These are phyloP conservation scores for Aurelia coerulea DNA, from an alignment of 30 jellyfish, hydroid and myxozoan genomes.

Conservation along the genomic window DNA sequence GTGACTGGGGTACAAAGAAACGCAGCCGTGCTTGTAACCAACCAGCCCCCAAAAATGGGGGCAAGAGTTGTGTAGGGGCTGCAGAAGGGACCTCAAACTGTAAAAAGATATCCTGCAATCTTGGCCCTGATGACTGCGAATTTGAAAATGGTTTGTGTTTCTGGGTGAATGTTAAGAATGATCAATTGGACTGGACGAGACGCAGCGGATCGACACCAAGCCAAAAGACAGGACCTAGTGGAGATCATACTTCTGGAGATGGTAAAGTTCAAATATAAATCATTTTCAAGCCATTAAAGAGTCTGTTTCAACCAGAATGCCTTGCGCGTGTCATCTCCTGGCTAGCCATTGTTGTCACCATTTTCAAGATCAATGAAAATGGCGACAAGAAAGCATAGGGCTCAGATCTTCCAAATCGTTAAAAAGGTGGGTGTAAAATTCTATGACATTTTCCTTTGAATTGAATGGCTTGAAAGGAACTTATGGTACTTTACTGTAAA, in stretches of 20 bases:
- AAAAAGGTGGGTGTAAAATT: too few relatives aligned
- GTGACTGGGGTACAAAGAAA: slow-evolving; percentile 74
- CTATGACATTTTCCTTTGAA: too few relatives aligned
- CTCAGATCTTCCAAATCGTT: too few relatives aligned
- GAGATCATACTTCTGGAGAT: slow-evolving; percentile 46
- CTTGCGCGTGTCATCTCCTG: too few relatives aligned
- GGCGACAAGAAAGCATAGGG: too few relatives aligned
- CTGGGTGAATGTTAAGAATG: slow-evolving; percentile 21
- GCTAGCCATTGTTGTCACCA: neutral
- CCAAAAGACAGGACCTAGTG: slow-evolving; percentile 52
- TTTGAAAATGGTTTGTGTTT: slow-evolving; percentile 28
- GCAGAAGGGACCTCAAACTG: slow-evolving; percentile 23
- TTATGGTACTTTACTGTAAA: too few relatives aligned
- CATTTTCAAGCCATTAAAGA: neutral
- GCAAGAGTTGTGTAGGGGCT: slow-evolving; percentile 69
- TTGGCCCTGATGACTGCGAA: slow-evolving; percentile 51
- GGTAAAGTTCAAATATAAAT: neutral
- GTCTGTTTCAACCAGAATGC: neutral
- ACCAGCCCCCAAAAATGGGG: slow-evolving; percentile 90
- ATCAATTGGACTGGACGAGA: slow-evolving; percentile 33
- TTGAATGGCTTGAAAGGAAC: too few relatives aligned
- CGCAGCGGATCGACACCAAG: slow-evolving; percentile 48
- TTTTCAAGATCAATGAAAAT: too few relatives aligned
- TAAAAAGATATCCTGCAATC: slow-evolving; percentile 28
- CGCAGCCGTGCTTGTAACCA: slow-evolving; percentile 84